A percentile compares a stretch with the other conserved stretches of the same genome.
Evolutionary conservation across 1,140 invertebrate species (phyloP).

Genomic region (Scylla paramamosain): DNA sequence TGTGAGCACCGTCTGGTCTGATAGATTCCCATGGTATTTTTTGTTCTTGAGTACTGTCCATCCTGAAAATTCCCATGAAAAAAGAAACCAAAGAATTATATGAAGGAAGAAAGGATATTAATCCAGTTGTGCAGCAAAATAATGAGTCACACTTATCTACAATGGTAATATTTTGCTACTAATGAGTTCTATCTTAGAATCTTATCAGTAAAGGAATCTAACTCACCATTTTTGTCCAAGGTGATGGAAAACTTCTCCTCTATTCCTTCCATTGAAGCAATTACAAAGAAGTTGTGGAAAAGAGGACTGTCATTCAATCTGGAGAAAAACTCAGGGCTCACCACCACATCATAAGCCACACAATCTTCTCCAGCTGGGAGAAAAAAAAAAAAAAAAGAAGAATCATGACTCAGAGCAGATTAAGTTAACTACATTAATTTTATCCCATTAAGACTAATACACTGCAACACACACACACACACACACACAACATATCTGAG

Average conservation of each 20-base stretch:
- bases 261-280: conserved; percentile 87
- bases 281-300: conserved; percentile 88
- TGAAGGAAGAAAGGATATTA: too few relatives aligned
- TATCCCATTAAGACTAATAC: too few relatives aligned
- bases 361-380: conserved; percentile 84
- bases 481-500: too few relatives aligned
- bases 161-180: not conserved
- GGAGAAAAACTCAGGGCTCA: conserved; percentile 86
- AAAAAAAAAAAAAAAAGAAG: conserved; percentile 74
- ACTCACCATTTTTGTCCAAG: conserved; percentile 83
- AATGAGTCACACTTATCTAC: too few relatives aligned
- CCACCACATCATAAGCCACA: conserved; percentile 88
- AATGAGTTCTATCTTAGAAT: not conserved
- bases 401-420: conserved; percentile 40
- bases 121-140: too few relatives aligned
- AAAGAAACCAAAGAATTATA: not conserved
- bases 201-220: not conserved
- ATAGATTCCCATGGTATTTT: conserved; percentile 86
- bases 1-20: conserved; percentile 67
- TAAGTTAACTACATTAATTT: too few relatives aligned
- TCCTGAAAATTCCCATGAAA: conserved; percentile 79
- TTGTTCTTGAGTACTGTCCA: conserved; percentile 84
- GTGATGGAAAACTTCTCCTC: conserved; percentile 87
- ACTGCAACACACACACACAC: too few relatives aligned
- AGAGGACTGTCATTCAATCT: conserved; percentile 85